These are phyloP conservation scores for Aphelinus certus DNA, from an alignment of 1,140 invertebrate genomes.

Conservation along the genomic window DNA sequence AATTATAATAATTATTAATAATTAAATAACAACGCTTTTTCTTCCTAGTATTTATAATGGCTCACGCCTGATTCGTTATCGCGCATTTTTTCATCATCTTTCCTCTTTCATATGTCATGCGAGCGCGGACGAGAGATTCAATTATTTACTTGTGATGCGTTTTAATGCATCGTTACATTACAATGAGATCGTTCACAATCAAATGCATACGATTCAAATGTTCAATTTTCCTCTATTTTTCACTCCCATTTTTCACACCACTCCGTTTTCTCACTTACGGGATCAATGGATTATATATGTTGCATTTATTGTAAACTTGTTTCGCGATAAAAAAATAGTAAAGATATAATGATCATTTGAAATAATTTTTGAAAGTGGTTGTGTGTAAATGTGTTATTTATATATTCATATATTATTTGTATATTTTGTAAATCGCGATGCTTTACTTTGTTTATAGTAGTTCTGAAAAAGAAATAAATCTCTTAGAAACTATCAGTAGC, in stretches of 20 bases:
- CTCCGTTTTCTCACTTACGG: not conserved
- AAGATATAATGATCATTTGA: slow-evolving; percentile 29
- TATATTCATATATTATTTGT: not conserved
- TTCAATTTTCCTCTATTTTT: not conserved
- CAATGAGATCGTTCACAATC: slow-evolving; percentile 20
- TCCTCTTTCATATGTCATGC: not conserved
- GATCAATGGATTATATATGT: slow-evolving; percentile 19
- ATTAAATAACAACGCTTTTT: slow-evolving; percentile 41
- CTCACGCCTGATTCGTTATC: slow-evolving; percentile 37
- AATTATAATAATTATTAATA: slow-evolving; percentile 40
- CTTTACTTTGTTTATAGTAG: not conserved
- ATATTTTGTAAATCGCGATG: slow-evolving; percentile 4
- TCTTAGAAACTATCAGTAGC: not conserved
- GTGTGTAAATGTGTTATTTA: not conserved
- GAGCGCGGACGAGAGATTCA: slow-evolving; percentile 14
- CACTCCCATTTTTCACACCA: not conserved
- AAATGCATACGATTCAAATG: slow-evolving; percentile 10
- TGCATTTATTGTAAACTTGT: slow-evolving; percentile 24
- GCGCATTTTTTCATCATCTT: slow-evolving; percentile 2
- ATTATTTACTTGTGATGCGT: slow-evolving; percentile 23
- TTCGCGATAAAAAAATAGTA: slow-evolving; percentile 35
- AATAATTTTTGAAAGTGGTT: slow-evolving; percentile 10
- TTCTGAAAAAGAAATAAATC: slow-evolving; percentile 2
- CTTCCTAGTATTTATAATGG: slow-evolving; percentile 37
- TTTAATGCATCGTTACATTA: slow-evolving; percentile 9